phyloP scores from a whole-genome alignment of 2,113 vertebrate species.

The Sinocyclocheilus anophthalmus region DNA sequence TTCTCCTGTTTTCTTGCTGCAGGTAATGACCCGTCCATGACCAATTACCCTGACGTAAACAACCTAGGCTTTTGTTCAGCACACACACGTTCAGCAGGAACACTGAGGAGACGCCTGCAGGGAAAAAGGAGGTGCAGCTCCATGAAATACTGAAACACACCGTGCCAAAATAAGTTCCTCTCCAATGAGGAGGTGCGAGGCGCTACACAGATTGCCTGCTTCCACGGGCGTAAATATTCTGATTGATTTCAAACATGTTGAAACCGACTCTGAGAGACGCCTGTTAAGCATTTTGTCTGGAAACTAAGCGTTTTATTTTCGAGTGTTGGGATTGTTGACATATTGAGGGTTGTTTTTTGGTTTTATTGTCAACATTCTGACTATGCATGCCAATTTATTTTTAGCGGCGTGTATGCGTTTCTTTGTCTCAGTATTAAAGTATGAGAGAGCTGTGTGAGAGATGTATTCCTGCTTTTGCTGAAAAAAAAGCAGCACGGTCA shows the following conservation, averaged over 20 bases:
- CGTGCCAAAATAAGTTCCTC: slow-evolving; percentile 39
- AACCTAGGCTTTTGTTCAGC: slow-evolving; percentile 7
- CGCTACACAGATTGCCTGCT: slow-evolving; percentile 46
- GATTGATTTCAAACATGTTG: slow-evolving; percentile 43
- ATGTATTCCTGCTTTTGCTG: background rate
- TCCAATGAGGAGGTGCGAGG: slow-evolving; percentile 22
- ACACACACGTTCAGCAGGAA: background rate
- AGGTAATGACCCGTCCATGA: slow-evolving; percentile 30
- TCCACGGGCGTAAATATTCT: slow-evolving; percentile 45
- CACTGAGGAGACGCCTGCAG: slow-evolving; percentile 10
- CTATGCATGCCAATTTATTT: background rate
- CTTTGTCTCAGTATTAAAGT: slow-evolving; percentile 17
- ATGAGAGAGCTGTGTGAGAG: background rate
- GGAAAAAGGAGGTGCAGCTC: slow-evolving; percentile 9
- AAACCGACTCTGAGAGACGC: background rate
- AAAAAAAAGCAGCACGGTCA: slow-evolving; percentile 24
- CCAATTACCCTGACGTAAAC: slow-evolving; percentile 26
- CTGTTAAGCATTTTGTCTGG: slow-evolving; percentile 37
- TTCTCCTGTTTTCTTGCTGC: background rate
- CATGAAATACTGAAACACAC: slow-evolving; percentile 23
- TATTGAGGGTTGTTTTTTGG: background rate
- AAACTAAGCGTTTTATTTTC: background rate
- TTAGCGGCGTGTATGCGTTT: background rate
- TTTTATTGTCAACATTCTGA: slow-evolving; percentile 11
- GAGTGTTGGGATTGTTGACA: background rate